Conservation (phyloP, 2,113 vertebrate genomes). For the Sceloporus tristichus region DNA sequence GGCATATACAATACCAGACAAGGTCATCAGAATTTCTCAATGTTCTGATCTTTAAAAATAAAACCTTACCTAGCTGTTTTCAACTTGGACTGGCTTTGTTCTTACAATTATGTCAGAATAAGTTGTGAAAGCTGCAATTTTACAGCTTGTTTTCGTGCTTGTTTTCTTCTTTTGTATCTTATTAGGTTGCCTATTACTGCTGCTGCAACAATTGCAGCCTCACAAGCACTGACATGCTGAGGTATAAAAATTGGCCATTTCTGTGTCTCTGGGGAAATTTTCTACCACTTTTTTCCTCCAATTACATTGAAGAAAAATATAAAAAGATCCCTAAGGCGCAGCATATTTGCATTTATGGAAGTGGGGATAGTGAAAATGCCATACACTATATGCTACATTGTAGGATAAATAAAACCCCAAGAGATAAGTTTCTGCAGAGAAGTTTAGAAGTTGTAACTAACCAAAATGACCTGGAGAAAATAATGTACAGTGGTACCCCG, state of each 20-base stretch:
- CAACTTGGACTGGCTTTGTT: neutral
- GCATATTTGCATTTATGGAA: no score
- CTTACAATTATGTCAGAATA: neutral
- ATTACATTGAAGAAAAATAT: no score
- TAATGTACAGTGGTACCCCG: no score
- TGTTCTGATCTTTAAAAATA: neutral
- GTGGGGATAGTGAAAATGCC: no score
- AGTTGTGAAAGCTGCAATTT: neutral
- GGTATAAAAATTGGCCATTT: neutral
- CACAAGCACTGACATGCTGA: neutral
- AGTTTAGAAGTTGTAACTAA: no score
- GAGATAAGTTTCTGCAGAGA: no score
- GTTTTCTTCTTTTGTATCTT: neutral
- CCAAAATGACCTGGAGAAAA: no score
- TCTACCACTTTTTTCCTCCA: no score
- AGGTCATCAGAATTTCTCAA: constrained; percentile 76
- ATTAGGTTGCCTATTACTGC: neutral
- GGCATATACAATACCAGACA: constrained; percentile 92
- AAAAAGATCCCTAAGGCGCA: no score
- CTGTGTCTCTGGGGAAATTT: neutral
- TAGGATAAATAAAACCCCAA: no score
- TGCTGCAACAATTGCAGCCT: neutral
- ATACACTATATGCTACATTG: no score
- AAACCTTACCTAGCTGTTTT: neutral
- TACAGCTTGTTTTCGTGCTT: neutral